Conservation (phyloP, 2,888 invertebrate genomes). For the Hoplodrina ambigua region DNA sequence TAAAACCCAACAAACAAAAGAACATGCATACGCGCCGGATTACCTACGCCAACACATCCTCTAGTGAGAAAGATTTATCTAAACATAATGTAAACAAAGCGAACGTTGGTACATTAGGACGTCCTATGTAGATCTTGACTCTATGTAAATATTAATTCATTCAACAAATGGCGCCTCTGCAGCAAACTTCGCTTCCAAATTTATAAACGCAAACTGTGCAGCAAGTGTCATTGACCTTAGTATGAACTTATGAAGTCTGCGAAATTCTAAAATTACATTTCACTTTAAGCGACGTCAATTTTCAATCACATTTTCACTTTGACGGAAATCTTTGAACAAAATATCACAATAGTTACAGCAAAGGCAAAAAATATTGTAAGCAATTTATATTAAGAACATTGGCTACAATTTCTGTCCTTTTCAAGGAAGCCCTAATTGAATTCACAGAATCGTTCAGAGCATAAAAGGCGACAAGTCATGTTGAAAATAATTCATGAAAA, state of each 20-base stretch:
- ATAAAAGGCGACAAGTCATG: conserved; percentile 28
- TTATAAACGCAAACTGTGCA: conserved; percentile 22
- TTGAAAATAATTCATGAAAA: conserved; percentile 22
- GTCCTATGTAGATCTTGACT: conserved; percentile 4
- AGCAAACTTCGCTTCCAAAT: conserved; percentile 32
- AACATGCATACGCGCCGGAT: conserved; percentile 8
- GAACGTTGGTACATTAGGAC: conserved; percentile 3
- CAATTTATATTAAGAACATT: conserved; percentile 12
- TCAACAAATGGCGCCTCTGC: conserved; percentile 20
- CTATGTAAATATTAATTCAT: conserved; percentile 22
- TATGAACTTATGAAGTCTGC: conserved; percentile 28
- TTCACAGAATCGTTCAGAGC: conserved; percentile 33
- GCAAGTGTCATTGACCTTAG: conserved; percentile 36
- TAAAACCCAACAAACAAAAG: background rate
- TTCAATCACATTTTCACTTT: conserved; percentile 18
- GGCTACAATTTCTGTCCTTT: conserved; percentile 5
- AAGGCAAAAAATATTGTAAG: conserved; percentile 2
- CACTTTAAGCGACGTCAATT: background rate
- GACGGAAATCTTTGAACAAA: conserved; percentile 8
- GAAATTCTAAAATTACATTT: conserved; percentile 39
- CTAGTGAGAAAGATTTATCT: conserved; percentile 13
- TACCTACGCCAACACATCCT: background rate
- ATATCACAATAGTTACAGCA: conserved; percentile 7
- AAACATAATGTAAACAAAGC: conserved; percentile 25
- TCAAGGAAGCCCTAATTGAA: conserved; percentile 45